These are phyloP conservation scores for Formica exsecta DNA, from an alignment of 1,140 invertebrate species.

Conservation along the genomic window DNA sequence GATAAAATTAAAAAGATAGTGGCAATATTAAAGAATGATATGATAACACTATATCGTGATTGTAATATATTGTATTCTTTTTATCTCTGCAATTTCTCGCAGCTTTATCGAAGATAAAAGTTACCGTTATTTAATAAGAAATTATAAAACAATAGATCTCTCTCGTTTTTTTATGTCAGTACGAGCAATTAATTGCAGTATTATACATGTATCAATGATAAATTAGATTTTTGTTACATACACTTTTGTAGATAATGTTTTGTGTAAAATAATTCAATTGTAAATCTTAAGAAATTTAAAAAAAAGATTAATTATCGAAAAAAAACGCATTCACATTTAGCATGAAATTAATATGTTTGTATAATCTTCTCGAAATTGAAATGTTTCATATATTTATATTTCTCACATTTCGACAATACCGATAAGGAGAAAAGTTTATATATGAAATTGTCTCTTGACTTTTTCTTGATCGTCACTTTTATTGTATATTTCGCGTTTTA, in stretches of 20 bases:
- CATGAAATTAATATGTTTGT: not conserved
- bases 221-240: slow-evolving; percentile 19
- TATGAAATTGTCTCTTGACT: not conserved
- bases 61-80: slow-evolving; percentile 1
- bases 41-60: not conserved
- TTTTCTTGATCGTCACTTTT: not conserved
- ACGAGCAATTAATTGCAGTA: slow-evolving; percentile 6
- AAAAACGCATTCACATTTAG: not conserved
- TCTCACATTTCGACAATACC: not conserved
- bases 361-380: not conserved
- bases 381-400: not conserved
- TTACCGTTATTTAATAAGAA: slow-evolving; percentile 10
- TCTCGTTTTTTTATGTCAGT: slow-evolving; percentile 10
- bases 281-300: not conserved
- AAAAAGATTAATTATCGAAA: not conserved
- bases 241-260: slow-evolving; percentile 19
- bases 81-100: not conserved
- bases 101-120: slow-evolving; percentile 25
- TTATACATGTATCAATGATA: not conserved
- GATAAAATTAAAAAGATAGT: not conserved
- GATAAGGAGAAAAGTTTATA: slow-evolving; percentile 7
- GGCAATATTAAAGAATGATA: not conserved
- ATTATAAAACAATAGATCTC: not conserved
- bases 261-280: not conserved
- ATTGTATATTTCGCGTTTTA: slow-evolving; percentile 28